Percentiles rank a stretch among this genome's conserved stretches.
Conservation (phyloP, 2,797 vertebrate species). For the Pantherophis vulpinus region DNA sequence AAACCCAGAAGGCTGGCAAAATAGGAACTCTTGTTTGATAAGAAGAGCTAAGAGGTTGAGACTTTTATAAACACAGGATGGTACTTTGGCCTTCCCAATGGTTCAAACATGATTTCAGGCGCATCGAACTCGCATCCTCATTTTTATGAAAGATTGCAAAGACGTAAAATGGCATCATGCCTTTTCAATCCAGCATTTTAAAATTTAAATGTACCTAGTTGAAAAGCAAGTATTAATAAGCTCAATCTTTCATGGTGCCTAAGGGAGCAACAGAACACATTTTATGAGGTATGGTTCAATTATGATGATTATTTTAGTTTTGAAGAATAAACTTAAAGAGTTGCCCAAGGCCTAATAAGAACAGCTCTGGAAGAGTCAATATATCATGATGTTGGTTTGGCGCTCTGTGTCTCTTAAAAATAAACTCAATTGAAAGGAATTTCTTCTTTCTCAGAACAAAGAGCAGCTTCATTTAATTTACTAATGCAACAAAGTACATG, state of each 20-base stretch:
- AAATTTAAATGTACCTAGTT: conserved; percentile 37
- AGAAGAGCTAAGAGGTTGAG: background rate
- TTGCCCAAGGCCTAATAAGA: conserved; percentile 24
- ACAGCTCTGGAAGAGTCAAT: conserved; percentile 26
- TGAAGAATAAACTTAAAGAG: conserved; percentile 43
- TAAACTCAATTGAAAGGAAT: conserved; percentile 27
- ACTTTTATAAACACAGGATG: background rate
- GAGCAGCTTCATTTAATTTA: conserved; percentile 21
- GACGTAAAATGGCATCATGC: conserved; percentile 23
- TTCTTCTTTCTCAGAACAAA: conserved; percentile 18
- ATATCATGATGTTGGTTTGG: conserved; percentile 1
- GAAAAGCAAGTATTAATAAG: conserved; percentile 44
- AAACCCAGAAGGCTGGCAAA: background rate
- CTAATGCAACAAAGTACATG: conserved; percentile 28
- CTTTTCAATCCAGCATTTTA: conserved; percentile 40
- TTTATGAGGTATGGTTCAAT: conserved; percentile 36
- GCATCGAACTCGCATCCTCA: background rate
- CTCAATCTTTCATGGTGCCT: conserved; percentile 28
- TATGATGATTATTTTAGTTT: conserved; percentile 35
- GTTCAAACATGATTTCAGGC: background rate
- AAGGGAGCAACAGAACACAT: conserved; percentile 25
- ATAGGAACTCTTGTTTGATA: background rate
- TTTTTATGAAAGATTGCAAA: conserved; percentile 19
- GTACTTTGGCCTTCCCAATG: background rate
- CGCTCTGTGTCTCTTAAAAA: conserved; percentile 17